Evolutionary conservation across 1,140 invertebrate genomes (phyloP).

Genomic region (Anastrepha ludens): DNA sequence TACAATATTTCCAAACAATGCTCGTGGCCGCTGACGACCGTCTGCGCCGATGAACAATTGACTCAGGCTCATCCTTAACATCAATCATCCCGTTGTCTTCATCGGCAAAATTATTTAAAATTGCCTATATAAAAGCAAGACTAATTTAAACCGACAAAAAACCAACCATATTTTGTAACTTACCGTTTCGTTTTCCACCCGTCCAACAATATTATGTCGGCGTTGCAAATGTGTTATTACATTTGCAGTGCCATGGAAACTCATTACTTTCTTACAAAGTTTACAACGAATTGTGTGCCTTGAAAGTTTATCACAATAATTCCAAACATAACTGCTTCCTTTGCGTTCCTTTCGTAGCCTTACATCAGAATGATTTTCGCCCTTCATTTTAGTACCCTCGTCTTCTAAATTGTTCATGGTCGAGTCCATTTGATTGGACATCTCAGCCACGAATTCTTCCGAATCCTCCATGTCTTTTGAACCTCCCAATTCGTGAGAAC

Average conservation of each 20-base stretch:
- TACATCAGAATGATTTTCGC: not conserved
- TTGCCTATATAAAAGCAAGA: not conserved
- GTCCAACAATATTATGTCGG: slow-evolving; percentile 61
- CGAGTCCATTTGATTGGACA: slow-evolving; percentile 42
- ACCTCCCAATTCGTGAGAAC: not conserved
- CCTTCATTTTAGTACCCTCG: not conserved
- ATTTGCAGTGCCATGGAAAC: slow-evolving; percentile 67
- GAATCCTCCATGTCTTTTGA: not conserved
- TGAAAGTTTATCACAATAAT: slow-evolving; percentile 62
- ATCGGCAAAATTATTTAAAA: slow-evolving; percentile 1
- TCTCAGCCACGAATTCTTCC: not conserved
- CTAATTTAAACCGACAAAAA: no score
- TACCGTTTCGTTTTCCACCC: slow-evolving; percentile 44
- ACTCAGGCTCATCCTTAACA: not conserved
- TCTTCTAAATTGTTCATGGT: slow-evolving; percentile 28
- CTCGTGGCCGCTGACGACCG: slow-evolving; percentile 54
- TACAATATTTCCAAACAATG: slow-evolving; percentile 63
- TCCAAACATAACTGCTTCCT: slow-evolving; percentile 65
- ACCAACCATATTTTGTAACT: not conserved
- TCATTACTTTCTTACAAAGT: slow-evolving; percentile 63
- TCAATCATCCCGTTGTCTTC: not conserved
- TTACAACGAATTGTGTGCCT: slow-evolving; percentile 62
- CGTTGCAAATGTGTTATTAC: slow-evolving; percentile 66
- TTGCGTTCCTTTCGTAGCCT: slow-evolving; percentile 58
- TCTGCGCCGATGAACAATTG: slow-evolving; percentile 1